Evolutionary conservation across 2,113 vertebrate species (phyloP), one percentile per base, ranked within the genome.

Genomic region (Colossoma macropomum): DNA sequence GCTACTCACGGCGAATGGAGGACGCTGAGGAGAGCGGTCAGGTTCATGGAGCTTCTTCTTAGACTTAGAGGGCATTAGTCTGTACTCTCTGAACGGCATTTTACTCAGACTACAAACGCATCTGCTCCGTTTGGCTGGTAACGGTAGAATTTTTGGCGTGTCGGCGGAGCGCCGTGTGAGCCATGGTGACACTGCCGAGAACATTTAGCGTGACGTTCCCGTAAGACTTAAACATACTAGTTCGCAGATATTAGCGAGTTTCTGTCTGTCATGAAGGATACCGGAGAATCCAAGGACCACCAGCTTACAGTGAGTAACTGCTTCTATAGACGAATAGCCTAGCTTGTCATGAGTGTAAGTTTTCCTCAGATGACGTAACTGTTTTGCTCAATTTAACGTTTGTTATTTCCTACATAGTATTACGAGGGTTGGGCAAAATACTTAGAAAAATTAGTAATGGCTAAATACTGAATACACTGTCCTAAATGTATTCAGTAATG

Each of bases 271-370:
- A 90, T 92, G 93, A 95, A 91, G 92, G 94, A 93, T 88, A 93
- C 90, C 0, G 92, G 89, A 19, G 94, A 95, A 21, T 92, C 94
- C 0, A 94, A 95, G 85, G 95, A 96, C 84, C 95, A 95, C 5
- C 95, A 95, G 74, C 91, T 96, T 2, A 96, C 93, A 0, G 94
- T 95, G 75, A 94, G 94, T 92, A 56, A 0, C 17, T 13, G 23
- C 52, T 56, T 56, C 8, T 2, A 23, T 21, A 23, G 0, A 60
- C 50, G 23, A 16, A 13, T 75, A 34, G n/a, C 60, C 52, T 79
- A 28, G 27, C 16, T 30, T 19, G 28, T 38, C 32, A 25, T 34
- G n/a, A 16, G 50, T 66, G 17, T 52, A 4, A 34, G 23, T 25
- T 54, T 8, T 25, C 6, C 21, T 63, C 25, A 13, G 32, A 63